A percentile compares a stretch with the other conserved stretches of the same genome.
These are phyloP conservation scores for Actinia tenebrosa DNA, from an alignment of 64 coral and sea anemone genomes.

Conservation along the genomic window DNA sequence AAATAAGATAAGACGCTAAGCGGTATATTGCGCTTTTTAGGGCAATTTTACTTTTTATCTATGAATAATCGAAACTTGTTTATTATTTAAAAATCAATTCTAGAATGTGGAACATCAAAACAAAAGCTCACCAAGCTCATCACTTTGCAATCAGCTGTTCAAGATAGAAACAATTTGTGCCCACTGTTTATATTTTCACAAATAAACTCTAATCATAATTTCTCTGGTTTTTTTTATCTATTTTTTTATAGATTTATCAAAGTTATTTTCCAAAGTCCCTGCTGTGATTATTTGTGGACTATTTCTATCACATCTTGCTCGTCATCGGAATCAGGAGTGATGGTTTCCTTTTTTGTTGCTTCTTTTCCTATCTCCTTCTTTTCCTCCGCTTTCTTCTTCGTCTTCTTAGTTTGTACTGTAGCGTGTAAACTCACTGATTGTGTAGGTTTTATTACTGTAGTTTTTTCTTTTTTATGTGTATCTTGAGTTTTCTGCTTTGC, in stretches of 20 bases:
- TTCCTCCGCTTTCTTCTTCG: background rate
- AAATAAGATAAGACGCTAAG: too few species aligned
- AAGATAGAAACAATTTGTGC: too few species aligned
- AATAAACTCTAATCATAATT: background rate
- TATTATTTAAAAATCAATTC: too few species aligned
- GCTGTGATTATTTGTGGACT: background rate
- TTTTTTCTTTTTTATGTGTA: background rate
- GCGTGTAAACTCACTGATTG: background rate
- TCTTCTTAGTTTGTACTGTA: background rate
- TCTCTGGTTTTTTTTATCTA: background rate
- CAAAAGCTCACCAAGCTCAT: too few species aligned
- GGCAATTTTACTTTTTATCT: too few species aligned
- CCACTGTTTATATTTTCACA: too few species aligned
- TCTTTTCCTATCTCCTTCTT: background rate
- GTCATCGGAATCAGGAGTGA: background rate
- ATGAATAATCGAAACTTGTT: too few species aligned
- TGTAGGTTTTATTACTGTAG: background rate
- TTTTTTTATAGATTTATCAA: background rate
- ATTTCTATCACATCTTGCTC: slow-evolving; percentile 7
- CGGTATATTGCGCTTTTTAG: too few species aligned
- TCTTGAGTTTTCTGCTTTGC: background rate
- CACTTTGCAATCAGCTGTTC: too few species aligned
- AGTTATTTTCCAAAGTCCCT: background rate
- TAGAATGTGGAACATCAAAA: too few species aligned
- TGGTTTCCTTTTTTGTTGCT: background rate